phyloP scores from a whole-genome alignment of 2,888 invertebrate species.

The Troglohyphantes excavatus region DNA sequence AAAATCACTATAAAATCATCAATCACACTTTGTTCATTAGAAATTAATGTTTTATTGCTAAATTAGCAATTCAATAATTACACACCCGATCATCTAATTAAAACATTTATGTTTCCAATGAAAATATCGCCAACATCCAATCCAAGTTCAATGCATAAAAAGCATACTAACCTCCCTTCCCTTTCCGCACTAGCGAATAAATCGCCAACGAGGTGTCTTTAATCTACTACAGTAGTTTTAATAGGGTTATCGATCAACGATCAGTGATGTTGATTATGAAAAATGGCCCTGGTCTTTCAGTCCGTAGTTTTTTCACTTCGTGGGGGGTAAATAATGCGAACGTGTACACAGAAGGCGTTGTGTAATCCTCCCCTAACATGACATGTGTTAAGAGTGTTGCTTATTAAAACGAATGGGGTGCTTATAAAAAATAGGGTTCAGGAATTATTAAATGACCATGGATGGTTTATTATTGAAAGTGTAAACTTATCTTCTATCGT shows the following conservation, averaged over 20 bases:
- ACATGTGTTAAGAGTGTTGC: slow-evolving; percentile 2
- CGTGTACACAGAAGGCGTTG: not conserved
- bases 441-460: not conserved
- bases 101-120: no score
- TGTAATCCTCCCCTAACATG: slow-evolving; percentile 4
- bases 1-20: no score
- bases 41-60: no score
- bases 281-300: slow-evolving; percentile 15
- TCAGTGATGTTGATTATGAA: slow-evolving; percentile 51
- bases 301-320: not conserved
- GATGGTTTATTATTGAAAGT: not conserved
- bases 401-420: slow-evolving; percentile 4
- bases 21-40: no score
- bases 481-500: not conserved
- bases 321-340: slow-evolving; percentile 10
- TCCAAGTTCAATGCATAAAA: not conserved
- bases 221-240: slow-evolving; percentile 48
- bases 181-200: slow-evolving; percentile 40
- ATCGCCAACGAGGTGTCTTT: slow-evolving; percentile 55
- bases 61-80: no score
- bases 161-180: not conserved
- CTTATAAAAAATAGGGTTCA: not conserved
- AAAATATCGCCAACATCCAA: no score
- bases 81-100: no score
- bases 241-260: slow-evolving; percentile 69